Evolutionary conservation across 92 coral and sea anemone genomes (phyloP).

Genomic region (Montipora capitata): DNA sequence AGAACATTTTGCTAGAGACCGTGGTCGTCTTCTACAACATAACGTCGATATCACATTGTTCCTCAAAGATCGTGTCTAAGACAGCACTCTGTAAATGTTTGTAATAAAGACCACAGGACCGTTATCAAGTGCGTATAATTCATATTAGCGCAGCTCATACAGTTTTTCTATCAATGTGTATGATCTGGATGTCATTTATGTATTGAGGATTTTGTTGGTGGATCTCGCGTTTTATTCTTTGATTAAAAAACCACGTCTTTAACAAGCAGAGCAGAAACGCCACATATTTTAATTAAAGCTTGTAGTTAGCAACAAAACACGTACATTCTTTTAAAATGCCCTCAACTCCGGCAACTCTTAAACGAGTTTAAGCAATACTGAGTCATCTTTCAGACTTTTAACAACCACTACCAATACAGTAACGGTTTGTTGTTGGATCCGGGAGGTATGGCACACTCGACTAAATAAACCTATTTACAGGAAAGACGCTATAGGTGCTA

Average conservation of each 20-base stretch:
- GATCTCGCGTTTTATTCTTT: not conserved
- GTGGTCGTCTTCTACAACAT: not conserved
- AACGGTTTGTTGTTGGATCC: not conserved
- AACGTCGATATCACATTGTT: not conserved
- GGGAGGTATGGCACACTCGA: not conserved
- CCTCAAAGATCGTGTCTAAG: not conserved
- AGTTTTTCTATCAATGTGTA: not conserved
- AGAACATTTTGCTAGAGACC: not conserved
- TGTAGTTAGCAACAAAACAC: not conserved
- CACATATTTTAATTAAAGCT: not conserved
- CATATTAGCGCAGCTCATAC: not conserved
- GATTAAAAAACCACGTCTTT: not conserved
- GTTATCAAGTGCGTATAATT: not conserved
- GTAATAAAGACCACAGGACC: not conserved
- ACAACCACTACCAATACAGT: not conserved
- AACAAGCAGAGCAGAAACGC: not conserved
- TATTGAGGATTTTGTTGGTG: not conserved
- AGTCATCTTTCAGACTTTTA: not conserved
- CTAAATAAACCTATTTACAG: too few relatives aligned
- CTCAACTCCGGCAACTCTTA: not conserved
- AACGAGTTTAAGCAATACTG: slow-evolving; percentile 5
- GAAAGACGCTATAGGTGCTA: not conserved
- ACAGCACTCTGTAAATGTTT: not conserved
- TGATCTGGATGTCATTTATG: not conserved
- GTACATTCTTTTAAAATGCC: not conserved